Evolutionary conservation across 2,888 invertebrate genomes (phyloP).

Genomic region (Diarsia brunnea): DNA sequence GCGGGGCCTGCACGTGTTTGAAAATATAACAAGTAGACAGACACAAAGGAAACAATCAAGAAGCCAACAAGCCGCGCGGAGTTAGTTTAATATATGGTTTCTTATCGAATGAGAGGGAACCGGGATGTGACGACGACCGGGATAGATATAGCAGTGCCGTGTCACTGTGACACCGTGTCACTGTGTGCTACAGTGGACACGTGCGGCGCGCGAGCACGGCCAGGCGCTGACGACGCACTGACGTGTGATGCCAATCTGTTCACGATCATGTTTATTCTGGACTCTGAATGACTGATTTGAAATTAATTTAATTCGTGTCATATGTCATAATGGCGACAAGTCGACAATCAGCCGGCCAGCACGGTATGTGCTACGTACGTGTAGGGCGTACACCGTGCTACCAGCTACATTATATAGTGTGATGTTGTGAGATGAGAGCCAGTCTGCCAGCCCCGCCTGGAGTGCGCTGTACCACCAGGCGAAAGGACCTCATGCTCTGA

Average conservation of each 20-base stretch:
- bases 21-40: not conserved
- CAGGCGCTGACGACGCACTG: not conserved
- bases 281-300: slow-evolving; percentile 15
- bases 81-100: not conserved
- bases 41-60: not conserved
- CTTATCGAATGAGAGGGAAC: slow-evolving; percentile 4
- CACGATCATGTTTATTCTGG: slow-evolving; percentile 11
- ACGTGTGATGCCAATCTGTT: slow-evolving; percentile 2
- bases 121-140: not conserved
- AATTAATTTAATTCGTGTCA: not conserved
- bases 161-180: not conserved
- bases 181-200: not conserved
- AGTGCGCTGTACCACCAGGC: not conserved
- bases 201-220: not conserved
- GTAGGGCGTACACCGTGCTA: not conserved
- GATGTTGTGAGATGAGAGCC: not conserved
- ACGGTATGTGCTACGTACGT: too few species aligned
- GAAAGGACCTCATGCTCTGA: not conserved
- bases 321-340: not conserved
- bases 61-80: not conserved
- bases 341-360: not conserved
- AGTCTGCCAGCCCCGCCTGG: not conserved
- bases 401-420: not conserved
- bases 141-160: slow-evolving; percentile 18
- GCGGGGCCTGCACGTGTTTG: not conserved